Evolutionary conservation across 1,140 invertebrate species (phyloP).

Genomic region (Drosophila quadrilineata): DNA sequence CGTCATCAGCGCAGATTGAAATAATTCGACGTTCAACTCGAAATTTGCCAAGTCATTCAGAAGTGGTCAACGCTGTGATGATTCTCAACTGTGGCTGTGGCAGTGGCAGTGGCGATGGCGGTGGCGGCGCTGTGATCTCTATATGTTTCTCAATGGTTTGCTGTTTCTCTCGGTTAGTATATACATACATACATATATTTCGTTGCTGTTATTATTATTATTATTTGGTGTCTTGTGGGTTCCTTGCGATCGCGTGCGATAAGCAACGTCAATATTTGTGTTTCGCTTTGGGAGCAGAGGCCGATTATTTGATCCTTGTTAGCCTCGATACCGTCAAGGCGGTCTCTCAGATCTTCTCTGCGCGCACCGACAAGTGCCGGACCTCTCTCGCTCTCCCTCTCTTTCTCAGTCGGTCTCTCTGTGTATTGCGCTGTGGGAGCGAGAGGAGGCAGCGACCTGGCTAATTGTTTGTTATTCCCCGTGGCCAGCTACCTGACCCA

Average conservation of each 20-base stretch:
- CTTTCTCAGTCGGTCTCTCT: slow-evolving; percentile 60
- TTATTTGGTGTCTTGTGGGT: slow-evolving; percentile 27
- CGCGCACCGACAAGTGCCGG: slow-evolving; percentile 61
- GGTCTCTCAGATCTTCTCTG: slow-evolving; percentile 17
- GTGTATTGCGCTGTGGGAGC: slow-evolving; percentile 58
- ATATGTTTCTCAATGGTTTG: no score
- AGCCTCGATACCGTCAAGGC: slow-evolving; percentile 10
- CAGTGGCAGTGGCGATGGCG: slow-evolving; percentile 14
- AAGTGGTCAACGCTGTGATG: slow-evolving; percentile 41
- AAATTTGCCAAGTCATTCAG: slow-evolving; percentile 65
- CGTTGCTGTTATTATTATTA: no score
- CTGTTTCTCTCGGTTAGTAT: no score
- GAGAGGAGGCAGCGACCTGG: slow-evolving; percentile 38
- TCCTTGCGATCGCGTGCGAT: slow-evolving; percentile 70
- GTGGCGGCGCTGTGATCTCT: slow-evolving; percentile 39
- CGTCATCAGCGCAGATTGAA: slow-evolving; percentile 74
- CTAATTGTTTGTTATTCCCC: slow-evolving; percentile 65
- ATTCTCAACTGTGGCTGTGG: neutral
- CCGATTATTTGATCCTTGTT: slow-evolving; percentile 58
- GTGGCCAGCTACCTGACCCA: slow-evolving; percentile 44
- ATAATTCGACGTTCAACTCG: slow-evolving; percentile 53
- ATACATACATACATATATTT: no score
- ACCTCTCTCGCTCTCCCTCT: no score
- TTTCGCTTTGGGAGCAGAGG: slow-evolving; percentile 49
- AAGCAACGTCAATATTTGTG: slow-evolving; percentile 79